phyloP scores from a whole-genome alignment of 2,113 vertebrate genomes.

The Euleptes europaea region DNA sequence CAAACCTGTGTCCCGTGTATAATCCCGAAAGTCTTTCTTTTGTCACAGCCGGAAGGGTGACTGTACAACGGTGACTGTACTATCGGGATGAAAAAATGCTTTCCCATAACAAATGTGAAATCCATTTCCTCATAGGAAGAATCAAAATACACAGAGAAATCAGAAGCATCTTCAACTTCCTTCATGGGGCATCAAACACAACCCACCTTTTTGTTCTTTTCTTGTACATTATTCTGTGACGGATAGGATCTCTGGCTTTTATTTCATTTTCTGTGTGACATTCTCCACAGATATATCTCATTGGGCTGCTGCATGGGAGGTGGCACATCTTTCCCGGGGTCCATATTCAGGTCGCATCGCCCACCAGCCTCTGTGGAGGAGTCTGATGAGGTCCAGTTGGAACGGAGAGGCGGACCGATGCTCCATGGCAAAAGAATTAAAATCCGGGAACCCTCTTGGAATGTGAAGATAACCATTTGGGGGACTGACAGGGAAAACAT shows the following conservation, averaged over 20 bases:
- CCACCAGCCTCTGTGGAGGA: too few relatives aligned
- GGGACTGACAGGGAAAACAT: neutral
- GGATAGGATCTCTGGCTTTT: constrained; percentile 96
- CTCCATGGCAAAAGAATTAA: neutral
- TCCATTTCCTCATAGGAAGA: constrained; percentile 30
- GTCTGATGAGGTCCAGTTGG: too few relatives aligned
- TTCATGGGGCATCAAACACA: constrained; percentile 84
- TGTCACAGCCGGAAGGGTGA: too few relatives aligned
- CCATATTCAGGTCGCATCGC: too few relatives aligned
- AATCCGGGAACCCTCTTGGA: neutral
- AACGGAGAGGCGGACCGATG: too few relatives aligned
- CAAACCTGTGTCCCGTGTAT: too few relatives aligned
- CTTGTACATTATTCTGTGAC: constrained; percentile 99
- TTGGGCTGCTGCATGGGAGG: too few relatives aligned
- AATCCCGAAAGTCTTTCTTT: too few relatives aligned
- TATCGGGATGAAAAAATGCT: constrained; percentile 23
- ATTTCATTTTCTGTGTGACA: constrained; percentile 99
- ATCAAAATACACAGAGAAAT: constrained; percentile 12
- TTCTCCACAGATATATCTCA: constrained; percentile 81
- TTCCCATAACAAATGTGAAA: constrained; percentile 31
- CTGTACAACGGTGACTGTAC: too few relatives aligned
- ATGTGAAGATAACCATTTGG: neutral
- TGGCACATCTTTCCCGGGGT: too few relatives aligned
- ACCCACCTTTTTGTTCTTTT: constrained; percentile 97
- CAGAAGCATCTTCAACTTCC: constrained; percentile 35